Evolutionary conservation across 2,888 invertebrate species (phyloP).

Genomic region (Lycophotia porphyrea): DNA sequence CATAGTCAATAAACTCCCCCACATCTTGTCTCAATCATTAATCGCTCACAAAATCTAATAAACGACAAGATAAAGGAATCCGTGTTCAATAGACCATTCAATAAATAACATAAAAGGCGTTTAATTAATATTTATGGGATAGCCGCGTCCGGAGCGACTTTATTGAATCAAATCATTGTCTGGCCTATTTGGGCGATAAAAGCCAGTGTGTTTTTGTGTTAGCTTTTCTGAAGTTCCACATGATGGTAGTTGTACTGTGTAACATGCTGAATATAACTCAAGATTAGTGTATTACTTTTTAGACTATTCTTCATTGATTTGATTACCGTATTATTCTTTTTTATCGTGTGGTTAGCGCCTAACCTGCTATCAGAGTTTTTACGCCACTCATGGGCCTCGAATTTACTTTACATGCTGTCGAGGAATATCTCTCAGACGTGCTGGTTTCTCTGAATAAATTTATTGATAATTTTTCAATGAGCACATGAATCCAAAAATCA

Average conservation of each 20-base stretch:
- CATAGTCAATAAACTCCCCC: constrained; percentile 46
- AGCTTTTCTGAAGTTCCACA: constrained; percentile 11
- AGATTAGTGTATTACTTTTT: neutral
- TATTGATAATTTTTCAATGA: no score
- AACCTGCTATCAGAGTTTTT: no score
- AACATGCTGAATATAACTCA: neutral
- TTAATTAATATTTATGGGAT: constrained; percentile 80
- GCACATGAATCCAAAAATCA: no score
- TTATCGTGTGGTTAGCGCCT: no score
- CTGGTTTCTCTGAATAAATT: no score
- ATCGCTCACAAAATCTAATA: constrained; percentile 64
- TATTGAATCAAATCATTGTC: constrained; percentile 75
- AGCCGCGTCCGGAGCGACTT: constrained; percentile 67
- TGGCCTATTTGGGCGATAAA: constrained; percentile 41
- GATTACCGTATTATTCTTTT: neutral
- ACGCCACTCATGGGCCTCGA: no score
- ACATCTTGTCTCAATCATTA: constrained; percentile 59
- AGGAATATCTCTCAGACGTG: no score
- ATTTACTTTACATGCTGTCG: no score
- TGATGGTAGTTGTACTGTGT: neutral
- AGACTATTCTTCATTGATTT: constrained; percentile 4
- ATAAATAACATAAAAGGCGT: constrained; percentile 74
- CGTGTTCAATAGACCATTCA: constrained; percentile 55
- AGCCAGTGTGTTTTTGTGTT: constrained; percentile 48
- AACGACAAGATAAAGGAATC: constrained; percentile 63